phyloP scores from a whole-genome alignment of 2,797 vertebrate genomes.

The Hafferia zeledoni region DNA sequence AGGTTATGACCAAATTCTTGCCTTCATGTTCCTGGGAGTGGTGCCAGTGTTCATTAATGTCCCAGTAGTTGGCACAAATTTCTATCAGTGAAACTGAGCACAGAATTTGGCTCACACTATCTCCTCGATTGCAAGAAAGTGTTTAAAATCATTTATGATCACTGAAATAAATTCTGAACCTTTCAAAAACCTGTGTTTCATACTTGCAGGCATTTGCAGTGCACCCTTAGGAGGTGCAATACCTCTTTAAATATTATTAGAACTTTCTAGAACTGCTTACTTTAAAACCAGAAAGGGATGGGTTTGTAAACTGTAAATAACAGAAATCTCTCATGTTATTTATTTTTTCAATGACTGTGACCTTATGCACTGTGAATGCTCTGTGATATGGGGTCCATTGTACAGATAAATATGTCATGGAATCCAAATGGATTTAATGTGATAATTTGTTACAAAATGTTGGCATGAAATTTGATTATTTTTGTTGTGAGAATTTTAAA shows the following conservation, averaged over 20 bases:
- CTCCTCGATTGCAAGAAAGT: neutral
- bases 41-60: neutral
- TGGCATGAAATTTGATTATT: constrained; percentile 77
- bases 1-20: neutral
- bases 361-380: constrained; percentile 98
- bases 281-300: constrained; percentile 64
- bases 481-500: constrained; percentile 76
- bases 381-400: constrained; percentile 89
- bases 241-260: constrained; percentile 52
- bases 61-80: neutral
- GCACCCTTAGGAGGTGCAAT: constrained; percentile 13
- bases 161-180: constrained; percentile 13
- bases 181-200: neutral
- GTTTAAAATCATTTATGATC: neutral
- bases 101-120: neutral
- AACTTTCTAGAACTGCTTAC: constrained; percentile 61
- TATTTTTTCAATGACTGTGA: constrained; percentile 89
- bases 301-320: constrained; percentile 77
- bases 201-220: neutral
- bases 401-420: constrained; percentile 80
- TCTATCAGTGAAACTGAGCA: neutral
- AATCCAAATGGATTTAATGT: constrained; percentile 80
- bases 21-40: neutral
- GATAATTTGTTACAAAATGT: constrained; percentile 75
- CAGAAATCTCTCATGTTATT: constrained; percentile 75